Evolutionary conservation across 2,888 invertebrate genomes (phyloP), one percentile per base, ranked within the genome.

Genomic region (Boloria selene): DNA sequence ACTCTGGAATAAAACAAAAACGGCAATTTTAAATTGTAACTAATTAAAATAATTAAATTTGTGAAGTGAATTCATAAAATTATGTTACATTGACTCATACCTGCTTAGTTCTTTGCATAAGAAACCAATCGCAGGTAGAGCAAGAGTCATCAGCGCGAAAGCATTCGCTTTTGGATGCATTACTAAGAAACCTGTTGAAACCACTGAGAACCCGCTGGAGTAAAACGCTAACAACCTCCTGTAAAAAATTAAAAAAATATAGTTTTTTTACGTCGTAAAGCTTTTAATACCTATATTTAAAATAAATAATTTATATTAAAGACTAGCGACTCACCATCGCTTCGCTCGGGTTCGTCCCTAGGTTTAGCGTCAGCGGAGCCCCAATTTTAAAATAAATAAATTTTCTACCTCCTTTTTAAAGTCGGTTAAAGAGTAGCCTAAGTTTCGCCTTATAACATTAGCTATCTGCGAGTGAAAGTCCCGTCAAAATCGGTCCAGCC

Each of bases 111-210:
- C 95, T 62, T 93, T 86, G 76, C 94, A 93, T 76, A 97, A 86
- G 76, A 96, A 93, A 59, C 92, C 86, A 74, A 96, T 93, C 13
- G 96, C 94, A 52, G 97, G 97, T 26, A 96, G 83, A 51, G 94
- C 94, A 68, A 97, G 89, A 17, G 93, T 93, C 96, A 97, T 96
- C 69, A 97, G 86, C 17, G 95, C 96, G 84, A 97, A 96, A 26
- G 96, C 96, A 85, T 97, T 97, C 50, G 96, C 93, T n/a, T 95
- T 95, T 6, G 97, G 97, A 82, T 96, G 94, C 89, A 96, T 93
- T 69, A 96, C 91, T 13, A 95, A 94, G 75, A 96, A 88, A 17
- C 93, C 94, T 2, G 96, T 96, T 7, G 95, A 95, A 47, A 94
- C 74, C 47, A 95, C 78, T 4, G 95, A 94, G 50, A 94, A 86